Evolutionary conservation across 1,140 invertebrate genomes (phyloP).

Genomic region (Pemphigus obesinymphae): DNA sequence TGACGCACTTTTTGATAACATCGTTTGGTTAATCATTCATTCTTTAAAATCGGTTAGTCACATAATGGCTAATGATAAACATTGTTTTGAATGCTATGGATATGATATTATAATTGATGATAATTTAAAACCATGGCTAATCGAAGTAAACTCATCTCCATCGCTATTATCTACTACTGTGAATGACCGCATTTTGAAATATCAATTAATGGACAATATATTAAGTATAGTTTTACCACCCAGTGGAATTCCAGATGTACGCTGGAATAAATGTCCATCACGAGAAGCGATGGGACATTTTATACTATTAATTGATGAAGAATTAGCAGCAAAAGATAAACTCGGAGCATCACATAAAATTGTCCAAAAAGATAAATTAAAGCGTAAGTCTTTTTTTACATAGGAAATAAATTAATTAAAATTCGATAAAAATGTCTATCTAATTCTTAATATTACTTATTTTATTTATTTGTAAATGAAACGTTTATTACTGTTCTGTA

Average conservation of each 20-base stretch:
- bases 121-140: constrained; percentile 78
- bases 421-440: not conserved
- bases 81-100: constrained; percentile 79
- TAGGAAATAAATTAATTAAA: not conserved
- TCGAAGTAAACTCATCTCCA: constrained; percentile 89
- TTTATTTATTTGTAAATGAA: not conserved
- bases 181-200: constrained; percentile 92
- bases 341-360: not conserved
- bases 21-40: constrained; percentile 85
- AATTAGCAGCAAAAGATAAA: constrained; percentile 49
- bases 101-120: constrained; percentile 87
- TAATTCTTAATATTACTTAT: not conserved
- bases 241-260: constrained; percentile 82
- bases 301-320: constrained; percentile 82
- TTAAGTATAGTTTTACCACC: constrained; percentile 85
- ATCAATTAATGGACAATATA: constrained; percentile 92
- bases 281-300: constrained; percentile 80
- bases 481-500: not conserved
- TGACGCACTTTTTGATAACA: constrained; percentile 75
- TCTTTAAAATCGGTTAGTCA: constrained; percentile 72
- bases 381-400: not conserved
- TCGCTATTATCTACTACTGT: constrained; percentile 91
- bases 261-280: constrained; percentile 83
- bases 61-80: constrained; percentile 69
- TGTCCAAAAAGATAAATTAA: constrained; percentile 26